phyloP scores from a whole-genome alignment of 1,140 invertebrate genomes.

The Neodiprion lecontei region DNA sequence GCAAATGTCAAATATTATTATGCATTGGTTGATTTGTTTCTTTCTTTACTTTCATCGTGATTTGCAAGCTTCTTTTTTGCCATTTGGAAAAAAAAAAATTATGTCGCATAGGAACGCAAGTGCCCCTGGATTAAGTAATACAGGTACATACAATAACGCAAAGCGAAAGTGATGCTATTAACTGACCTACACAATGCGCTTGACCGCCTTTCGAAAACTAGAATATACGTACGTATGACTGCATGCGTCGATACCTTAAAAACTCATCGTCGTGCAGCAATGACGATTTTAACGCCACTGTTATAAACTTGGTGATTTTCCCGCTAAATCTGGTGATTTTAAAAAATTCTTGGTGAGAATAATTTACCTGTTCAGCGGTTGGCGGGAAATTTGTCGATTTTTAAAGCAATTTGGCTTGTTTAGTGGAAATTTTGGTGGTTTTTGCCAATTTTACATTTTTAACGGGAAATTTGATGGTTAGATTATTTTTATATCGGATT shows the following conservation, averaged over 20 bases:
- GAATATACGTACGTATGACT: background rate
- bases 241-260: too few relatives aligned
- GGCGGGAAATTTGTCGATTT: conserved; percentile 7
- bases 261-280: too few relatives aligned
- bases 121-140: background rate
- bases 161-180: conserved; percentile 43
- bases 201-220: conserved; percentile 36
- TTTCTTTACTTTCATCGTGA: too few relatives aligned
- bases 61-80: too few relatives aligned
- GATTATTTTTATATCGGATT: conserved; percentile 17
- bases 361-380: conserved; percentile 17
- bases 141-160: background rate
- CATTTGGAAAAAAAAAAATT: too few relatives aligned
- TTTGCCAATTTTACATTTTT: conserved; percentile 18
- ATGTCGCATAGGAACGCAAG: too few relatives aligned
- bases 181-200: conserved; percentile 39
- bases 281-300: too few relatives aligned
- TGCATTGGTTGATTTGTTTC: too few relatives aligned
- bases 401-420: too few relatives aligned
- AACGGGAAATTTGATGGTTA: conserved; percentile 11
- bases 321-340: too few relatives aligned
- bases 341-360: background rate
- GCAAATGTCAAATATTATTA: too few relatives aligned
- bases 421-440: background rate
- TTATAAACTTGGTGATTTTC: too few relatives aligned